These are phyloP conservation scores for Hemiprocne comata DNA, from an alignment of 2,113 vertebrate genomes.

Conservation along the genomic window DNA sequence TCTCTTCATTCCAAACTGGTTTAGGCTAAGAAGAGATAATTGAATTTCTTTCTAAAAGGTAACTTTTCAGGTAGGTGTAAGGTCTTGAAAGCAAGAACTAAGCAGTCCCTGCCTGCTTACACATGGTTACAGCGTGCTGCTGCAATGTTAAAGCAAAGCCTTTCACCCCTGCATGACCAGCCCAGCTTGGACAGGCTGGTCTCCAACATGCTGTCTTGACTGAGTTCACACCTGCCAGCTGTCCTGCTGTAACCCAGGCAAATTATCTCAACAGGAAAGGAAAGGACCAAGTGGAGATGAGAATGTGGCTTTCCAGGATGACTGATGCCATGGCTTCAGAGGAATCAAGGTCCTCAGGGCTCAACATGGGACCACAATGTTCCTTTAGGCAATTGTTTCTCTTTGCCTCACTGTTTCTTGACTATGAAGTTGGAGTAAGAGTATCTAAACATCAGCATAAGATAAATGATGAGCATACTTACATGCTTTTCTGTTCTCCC, in stretches of 20 bases:
- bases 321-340: not conserved
- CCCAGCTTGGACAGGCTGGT: not conserved
- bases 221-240: not conserved
- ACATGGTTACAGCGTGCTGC: not conserved
- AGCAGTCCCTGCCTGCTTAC: not conserved
- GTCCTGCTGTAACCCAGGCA: accelerated
- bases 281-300: not conserved
- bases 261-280: not conserved
- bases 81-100: not conserved
- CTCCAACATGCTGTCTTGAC: not conserved
- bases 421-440: not conserved
- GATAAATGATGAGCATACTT: not conserved
- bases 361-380: not conserved
- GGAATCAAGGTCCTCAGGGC: not conserved
- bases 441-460: not conserved
- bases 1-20: not conserved
- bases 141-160: not conserved
- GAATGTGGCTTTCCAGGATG: not conserved
- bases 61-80: not conserved
- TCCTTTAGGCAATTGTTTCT: not conserved
- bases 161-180: not conserved
- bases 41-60: not conserved
- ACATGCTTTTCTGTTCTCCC: not conserved
- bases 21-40: not conserved
- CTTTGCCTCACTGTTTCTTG: not conserved